Evolutionary conservation across 2,888 invertebrate genomes (phyloP).

Genomic region (Metopia argyrocephala): DNA sequence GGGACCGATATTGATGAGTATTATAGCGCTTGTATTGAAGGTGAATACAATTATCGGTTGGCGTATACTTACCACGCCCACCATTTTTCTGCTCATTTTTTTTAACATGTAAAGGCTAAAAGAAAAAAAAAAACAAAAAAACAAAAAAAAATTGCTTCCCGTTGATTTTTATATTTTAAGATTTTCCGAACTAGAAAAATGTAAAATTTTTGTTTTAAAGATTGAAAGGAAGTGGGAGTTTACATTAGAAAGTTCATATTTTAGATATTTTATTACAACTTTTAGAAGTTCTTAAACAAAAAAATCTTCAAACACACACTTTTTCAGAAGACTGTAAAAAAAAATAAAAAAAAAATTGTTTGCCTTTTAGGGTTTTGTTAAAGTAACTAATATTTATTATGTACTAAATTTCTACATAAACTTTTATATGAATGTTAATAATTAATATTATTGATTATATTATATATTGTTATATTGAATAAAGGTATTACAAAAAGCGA

Average conservation of each 20-base stretch:
- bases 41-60: slow-evolving; percentile 63
- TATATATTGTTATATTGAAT: slow-evolving; percentile 40
- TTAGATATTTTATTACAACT: not conserved
- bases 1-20: slow-evolving; percentile 60
- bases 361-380: slow-evolving; percentile 49
- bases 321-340: slow-evolving; percentile 42
- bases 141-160: slow-evolving; percentile 65
- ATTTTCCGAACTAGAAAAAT: slow-evolving; percentile 12
- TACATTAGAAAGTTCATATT: not conserved
- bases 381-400: slow-evolving; percentile 59
- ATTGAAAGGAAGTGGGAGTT: not conserved
- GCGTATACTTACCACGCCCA: slow-evolving; percentile 76
- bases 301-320: slow-evolving; percentile 57
- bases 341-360: slow-evolving; percentile 57
- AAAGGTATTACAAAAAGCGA: not conserved
- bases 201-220: not conserved
- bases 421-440: slow-evolving; percentile 49
- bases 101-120: slow-evolving; percentile 62
- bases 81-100: slow-evolving; percentile 59
- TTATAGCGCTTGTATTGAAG: slow-evolving; percentile 19
- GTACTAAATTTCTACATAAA: slow-evolving; percentile 62
- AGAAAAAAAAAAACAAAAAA: slow-evolving; percentile 69
- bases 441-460: slow-evolving; percentile 42
- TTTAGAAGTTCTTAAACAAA: not conserved
- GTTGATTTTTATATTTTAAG: slow-evolving; percentile 48